Percentiles rank a stretch among this genome's conserved stretches.
These are phyloP conservation scores for Dicentrarchus labrax DNA, from an alignment of 2,113 vertebrate species.

Conservation along the genomic window DNA sequence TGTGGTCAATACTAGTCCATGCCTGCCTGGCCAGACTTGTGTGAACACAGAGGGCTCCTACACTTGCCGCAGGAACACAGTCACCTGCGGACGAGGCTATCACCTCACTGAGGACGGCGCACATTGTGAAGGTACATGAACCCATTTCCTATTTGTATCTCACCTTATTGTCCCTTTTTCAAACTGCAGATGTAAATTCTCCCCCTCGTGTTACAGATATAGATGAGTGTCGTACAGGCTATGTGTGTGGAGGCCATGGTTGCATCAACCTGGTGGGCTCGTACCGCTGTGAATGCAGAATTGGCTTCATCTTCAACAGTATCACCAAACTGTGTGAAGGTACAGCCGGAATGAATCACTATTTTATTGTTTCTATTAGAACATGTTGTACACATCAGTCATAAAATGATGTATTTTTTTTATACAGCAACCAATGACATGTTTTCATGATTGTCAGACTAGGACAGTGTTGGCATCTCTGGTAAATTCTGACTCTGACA, in stretches of 20 bases:
- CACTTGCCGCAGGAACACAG: slow-evolving; percentile 87
- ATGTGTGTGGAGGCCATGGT: slow-evolving; percentile 86
- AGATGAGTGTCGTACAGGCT: slow-evolving; percentile 88
- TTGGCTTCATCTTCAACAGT: slow-evolving; percentile 90
- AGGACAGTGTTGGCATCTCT: not conserved
- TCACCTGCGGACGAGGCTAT: slow-evolving; percentile 92
- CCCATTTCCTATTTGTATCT: not conserved
- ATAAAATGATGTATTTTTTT: not conserved
- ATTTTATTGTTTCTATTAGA: not conserved
- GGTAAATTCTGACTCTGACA: not conserved
- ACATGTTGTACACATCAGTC: not conserved
- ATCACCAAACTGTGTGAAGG: slow-evolving; percentile 89
- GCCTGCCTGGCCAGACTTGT: slow-evolving; percentile 87
- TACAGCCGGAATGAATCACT: slow-evolving; percentile 60
- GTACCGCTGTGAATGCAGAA: slow-evolving; percentile 91
- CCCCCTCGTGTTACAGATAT: slow-evolving; percentile 82
- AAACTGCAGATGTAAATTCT: not conserved
- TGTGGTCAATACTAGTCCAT: slow-evolving; percentile 81
- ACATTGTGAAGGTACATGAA: slow-evolving; percentile 87
- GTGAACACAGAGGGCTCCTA: slow-evolving; percentile 92
- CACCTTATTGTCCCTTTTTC: not conserved
- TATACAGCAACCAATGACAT: no score
- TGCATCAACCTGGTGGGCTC: slow-evolving; percentile 91
- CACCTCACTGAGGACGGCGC: slow-evolving; percentile 89
- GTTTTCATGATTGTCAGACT: not conserved